Percentiles rank a stretch among this genome's conserved stretches.
These are phyloP conservation scores for Psix sp. DNA, from an alignment of 1,140 invertebrate species.

Conservation along the genomic window DNA sequence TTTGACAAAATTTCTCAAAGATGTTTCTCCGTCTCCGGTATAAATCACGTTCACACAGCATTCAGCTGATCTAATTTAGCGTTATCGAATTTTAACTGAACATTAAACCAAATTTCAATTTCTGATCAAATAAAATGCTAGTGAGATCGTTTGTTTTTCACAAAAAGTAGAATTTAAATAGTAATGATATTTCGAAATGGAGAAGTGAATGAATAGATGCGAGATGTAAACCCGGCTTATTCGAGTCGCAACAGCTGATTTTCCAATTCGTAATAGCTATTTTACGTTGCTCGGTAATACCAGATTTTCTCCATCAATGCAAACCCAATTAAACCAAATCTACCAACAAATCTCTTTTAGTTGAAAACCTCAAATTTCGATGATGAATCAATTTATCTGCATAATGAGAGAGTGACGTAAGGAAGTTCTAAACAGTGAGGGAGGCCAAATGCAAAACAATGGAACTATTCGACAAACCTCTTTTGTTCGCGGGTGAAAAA, in stretches of 20 bases:
- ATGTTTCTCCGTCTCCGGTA: too few species aligned
- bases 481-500: constrained; percentile 6
- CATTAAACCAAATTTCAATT: too few species aligned
- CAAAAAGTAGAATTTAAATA: too few species aligned
- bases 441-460: constrained; percentile 33
- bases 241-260: constrained; percentile 3
- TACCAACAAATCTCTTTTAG: constrained; percentile 15
- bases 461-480: constrained; percentile 34
- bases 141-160: too few species aligned
- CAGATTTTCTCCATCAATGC: constrained; percentile 32
- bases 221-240: too few species aligned
- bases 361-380: constrained; percentile 36
- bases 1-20: too few species aligned
- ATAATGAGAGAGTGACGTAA: constrained; percentile 36
- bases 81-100: too few species aligned
- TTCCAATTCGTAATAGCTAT: constrained; percentile 8
- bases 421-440: constrained; percentile 17
- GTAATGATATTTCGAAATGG: too few species aligned
- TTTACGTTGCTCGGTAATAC: not conserved
- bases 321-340: constrained; percentile 37
- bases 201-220: too few species aligned
- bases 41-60: too few species aligned
- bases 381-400: constrained; percentile 45
- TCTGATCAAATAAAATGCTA: too few species aligned
- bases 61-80: too few species aligned